These are phyloP conservation scores for Dicrurus megarhynchus DNA, from an alignment of 2,113 vertebrate species.

Conservation along the genomic window DNA sequence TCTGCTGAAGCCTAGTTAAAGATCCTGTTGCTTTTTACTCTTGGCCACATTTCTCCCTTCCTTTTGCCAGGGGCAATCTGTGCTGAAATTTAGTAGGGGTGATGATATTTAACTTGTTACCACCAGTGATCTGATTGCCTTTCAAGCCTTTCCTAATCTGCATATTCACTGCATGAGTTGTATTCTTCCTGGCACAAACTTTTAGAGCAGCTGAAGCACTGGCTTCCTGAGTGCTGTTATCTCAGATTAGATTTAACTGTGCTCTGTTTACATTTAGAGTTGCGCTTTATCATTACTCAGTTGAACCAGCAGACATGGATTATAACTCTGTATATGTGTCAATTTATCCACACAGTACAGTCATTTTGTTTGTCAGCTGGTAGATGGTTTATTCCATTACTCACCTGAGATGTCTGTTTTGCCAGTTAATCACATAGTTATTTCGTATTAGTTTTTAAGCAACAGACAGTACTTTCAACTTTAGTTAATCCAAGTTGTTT, in stretches of 20 bases:
- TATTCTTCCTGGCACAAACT: neutral
- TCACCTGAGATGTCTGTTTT: constrained; percentile 15
- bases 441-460: neutral
- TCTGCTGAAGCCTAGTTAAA: neutral
- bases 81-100: neutral
- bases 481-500: neutral
- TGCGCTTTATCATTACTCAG: neutral
- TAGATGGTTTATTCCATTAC: constrained; percentile 7
- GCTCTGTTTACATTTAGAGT: neutral
- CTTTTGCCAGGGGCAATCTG: neutral
- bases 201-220: neutral
- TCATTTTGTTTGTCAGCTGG: neutral
- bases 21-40: neutral
- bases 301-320: neutral
- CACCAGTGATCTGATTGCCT: neutral
- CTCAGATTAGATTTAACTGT: neutral
- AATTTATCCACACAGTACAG: neutral
- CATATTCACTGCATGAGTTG: neutral
- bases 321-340: neutral
- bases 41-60: neutral
- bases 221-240: neutral
- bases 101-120: neutral
- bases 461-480: neutral
- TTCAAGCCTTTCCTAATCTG: neutral
- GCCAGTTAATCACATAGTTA: neutral